Base-by-base conservation (phyloP, 2,888 invertebrate species). In the Erannis defoliaria region DNA sequence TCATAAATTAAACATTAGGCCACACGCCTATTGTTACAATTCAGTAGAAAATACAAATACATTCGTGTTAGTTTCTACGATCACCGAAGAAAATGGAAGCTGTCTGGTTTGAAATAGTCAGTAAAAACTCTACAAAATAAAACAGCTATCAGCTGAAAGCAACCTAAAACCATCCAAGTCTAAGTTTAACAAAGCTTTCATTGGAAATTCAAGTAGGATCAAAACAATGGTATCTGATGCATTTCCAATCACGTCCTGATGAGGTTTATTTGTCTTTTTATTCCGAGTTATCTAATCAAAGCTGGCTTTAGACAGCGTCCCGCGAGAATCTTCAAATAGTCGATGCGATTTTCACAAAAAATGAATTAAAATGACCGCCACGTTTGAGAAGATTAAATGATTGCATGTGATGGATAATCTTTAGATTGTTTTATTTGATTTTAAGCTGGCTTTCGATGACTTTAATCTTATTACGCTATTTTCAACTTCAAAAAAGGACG, bases 291-390 rank as follows among this genome's bases (percentile, higher is more conserved):
- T 60, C 60, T 65, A 69, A 71, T 65, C 60, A 68, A 62, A 64
- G 45, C 64, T 38, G 59, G 58, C 55, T 64, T 53, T 53, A 54
- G 53, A 53, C 16, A 26, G 62, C 58, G 51, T 64, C 64, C 69
- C 67, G 59, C 64, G 66, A 76, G 76, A 77, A 72, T 80, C 74
- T 75, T 74, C 67, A 70, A 78, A 81, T 77, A 68, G 66, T 69
- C 70, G 70, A 74, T 67, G 71, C 74, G 73, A 76, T 77, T 75
- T 82, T 77, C 68, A 69, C 56, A 54, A 70, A 75, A n/a, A 80
- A 78, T 75, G 75, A 80, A 80, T 76, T 73, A 75, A n/a, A 77
- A 77, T 19, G 18, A n/a, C 19, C 70, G 68, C 42, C 57, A 57
- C 61, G 71, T 74, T 70, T 55, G 63, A 64, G 57, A 58, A 74